A percentile compares a stretch with the other conserved stretches of the same genome.
Evolutionary conservation across 2,888 invertebrate genomes (phyloP).

Genomic region (Boloria selene): DNA sequence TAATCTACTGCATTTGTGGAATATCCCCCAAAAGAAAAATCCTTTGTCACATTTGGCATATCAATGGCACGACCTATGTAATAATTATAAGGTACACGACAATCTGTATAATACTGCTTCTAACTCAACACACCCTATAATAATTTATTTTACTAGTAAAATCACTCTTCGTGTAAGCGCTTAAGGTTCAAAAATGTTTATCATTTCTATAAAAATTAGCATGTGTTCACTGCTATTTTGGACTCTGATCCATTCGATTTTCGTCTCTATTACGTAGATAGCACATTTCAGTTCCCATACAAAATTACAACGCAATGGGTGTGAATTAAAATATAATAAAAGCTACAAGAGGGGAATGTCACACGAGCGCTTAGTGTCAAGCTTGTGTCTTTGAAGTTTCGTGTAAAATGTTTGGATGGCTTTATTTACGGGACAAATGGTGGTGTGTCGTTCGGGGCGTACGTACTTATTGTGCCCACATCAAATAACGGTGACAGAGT

Average conservation of each 20-base stretch:
- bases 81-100: conserved; percentile 76
- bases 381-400: conserved; percentile 72
- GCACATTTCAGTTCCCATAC: conserved; percentile 45
- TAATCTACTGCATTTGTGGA: conserved; percentile 39
- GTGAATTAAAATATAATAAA: conserved; percentile 78
- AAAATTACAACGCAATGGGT: conserved; percentile 63
- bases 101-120: conserved; percentile 66
- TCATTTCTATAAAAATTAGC: conserved; percentile 55
- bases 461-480: conserved; percentile 28
- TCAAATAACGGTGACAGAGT: conserved; percentile 18
- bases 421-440: conserved; percentile 56
- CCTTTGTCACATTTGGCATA: conserved; percentile 66
- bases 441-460: conserved; percentile 41
- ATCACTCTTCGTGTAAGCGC: conserved; percentile 40
- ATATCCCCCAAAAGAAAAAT: conserved; percentile 42
- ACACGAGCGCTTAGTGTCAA: conserved; percentile 77
- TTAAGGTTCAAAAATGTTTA: conserved; percentile 48
- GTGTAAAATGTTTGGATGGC: conserved; percentile 58
- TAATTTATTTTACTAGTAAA: conserved; percentile 39
- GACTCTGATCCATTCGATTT: conserved; percentile 36
- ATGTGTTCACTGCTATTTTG: conserved; percentile 56
- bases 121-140: conserved; percentile 67
- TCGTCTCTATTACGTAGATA: conserved; percentile 29
- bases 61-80: conserved; percentile 75
- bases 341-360: conserved; percentile 68